Evolutionary conservation across 2,888 invertebrate species (phyloP).

Genomic region (Euzophera pinguis): DNA sequence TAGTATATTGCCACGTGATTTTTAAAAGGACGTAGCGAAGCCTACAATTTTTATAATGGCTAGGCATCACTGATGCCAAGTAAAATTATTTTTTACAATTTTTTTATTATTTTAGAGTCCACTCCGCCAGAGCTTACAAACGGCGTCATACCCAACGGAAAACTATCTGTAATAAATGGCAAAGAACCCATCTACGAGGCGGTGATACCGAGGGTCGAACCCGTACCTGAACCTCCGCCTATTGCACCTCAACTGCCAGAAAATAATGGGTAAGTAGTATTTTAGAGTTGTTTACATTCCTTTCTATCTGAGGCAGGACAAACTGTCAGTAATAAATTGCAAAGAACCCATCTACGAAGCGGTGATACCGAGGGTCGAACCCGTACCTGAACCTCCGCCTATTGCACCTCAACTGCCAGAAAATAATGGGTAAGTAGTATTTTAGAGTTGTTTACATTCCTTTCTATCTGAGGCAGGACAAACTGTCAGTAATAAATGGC

Average conservation of each 20-base stretch:
- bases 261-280: conserved; percentile 48
- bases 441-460: not conserved
- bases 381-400: conserved; percentile 73
- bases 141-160: conserved; percentile 76
- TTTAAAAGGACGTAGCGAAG: no score
- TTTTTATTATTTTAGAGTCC: conserved; percentile 40
- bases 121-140: conserved; percentile 70
- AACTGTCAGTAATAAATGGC: conserved; percentile 60
- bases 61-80: no score
- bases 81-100: no score
- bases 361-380: conserved; percentile 80
- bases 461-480: no score
- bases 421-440: conserved; percentile 48
- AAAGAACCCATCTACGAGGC: conserved; percentile 93
- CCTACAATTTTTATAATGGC: no score
- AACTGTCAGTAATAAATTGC: conserved; percentile 60
- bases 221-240: conserved; percentile 73
- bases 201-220: conserved; percentile 80
- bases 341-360: conserved; percentile 93
- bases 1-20: no score
- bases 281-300: not conserved
- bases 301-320: no score
- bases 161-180: conserved; percentile 60
- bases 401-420: conserved; percentile 43
- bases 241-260: conserved; percentile 43